These are phyloP conservation scores for Scaptomyza caliginosa DNA, from an alignment of 2,888 invertebrate species.

Conservation along the genomic window DNA sequence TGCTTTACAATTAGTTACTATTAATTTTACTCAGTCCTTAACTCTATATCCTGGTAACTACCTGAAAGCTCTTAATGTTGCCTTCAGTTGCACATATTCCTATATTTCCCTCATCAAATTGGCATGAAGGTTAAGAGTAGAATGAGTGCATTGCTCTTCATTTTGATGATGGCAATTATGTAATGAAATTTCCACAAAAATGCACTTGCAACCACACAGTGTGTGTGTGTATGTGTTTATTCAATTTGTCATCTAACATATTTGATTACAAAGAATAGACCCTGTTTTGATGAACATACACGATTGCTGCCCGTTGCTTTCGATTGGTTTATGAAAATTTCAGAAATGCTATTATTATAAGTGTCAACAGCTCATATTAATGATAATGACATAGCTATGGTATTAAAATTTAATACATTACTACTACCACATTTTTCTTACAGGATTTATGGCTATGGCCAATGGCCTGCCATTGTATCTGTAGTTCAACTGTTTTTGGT, in stretches of 20 bases:
- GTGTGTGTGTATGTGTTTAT: slow-evolving; percentile 4
- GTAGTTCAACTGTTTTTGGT: not conserved
- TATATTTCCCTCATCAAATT: not conserved
- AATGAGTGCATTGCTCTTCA: slow-evolving; percentile 19
- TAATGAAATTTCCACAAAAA: slow-evolving; percentile 48
- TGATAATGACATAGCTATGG: not conserved
- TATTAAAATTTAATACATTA: not conserved
- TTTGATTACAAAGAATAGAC: slow-evolving; percentile 6
- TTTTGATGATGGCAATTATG: slow-evolving; percentile 33
- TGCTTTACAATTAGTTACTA: too few species aligned
- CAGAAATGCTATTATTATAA: not conserved
- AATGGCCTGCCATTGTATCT: not conserved
- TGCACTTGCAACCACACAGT: slow-evolving; percentile 10
- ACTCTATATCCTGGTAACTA: too few species aligned
- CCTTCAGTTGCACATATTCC: not conserved
- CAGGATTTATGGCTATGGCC: too few species aligned
- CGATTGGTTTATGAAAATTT: slow-evolving; percentile 40
- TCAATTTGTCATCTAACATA: slow-evolving; percentile 12
- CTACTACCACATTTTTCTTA: not conserved
- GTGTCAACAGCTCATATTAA: not conserved
- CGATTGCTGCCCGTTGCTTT: slow-evolving; percentile 10
- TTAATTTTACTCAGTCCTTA: too few species aligned
- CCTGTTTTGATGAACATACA: slow-evolving; percentile 36
- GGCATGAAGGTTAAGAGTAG: not conserved
- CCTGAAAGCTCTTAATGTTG: not conserved